Evolutionary conservation across 2,888 invertebrate species (phyloP).

Genomic region (Dicyrtoma fusca): DNA sequence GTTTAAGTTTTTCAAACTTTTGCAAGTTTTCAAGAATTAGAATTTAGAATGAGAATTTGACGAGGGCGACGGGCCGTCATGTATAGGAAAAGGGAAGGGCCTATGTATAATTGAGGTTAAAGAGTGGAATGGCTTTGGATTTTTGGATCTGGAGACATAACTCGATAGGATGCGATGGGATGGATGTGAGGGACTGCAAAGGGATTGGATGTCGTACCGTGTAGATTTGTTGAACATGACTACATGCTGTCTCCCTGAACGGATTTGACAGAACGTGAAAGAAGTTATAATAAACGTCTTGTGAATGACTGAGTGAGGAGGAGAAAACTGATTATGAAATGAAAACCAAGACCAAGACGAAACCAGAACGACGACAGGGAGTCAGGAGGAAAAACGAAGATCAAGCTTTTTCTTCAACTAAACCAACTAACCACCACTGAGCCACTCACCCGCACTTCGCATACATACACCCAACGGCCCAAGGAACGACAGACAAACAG

Average conservation of each 20-base stretch:
- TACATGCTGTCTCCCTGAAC: neutral
- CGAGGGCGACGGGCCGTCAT: no score
- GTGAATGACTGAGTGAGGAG: slow-evolving; percentile 2
- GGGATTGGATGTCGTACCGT: no score
- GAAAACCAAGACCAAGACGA: slow-evolving; percentile 11
- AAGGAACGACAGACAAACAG: no score
- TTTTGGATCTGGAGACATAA: no score
- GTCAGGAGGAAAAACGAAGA: slow-evolving; percentile 21
- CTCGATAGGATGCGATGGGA: no score
- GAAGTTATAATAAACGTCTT: slow-evolving; percentile 25
- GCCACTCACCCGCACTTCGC: no score
- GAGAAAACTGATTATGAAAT: neutral
- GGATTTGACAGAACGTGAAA: slow-evolving; percentile 6
- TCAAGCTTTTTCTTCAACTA: neutral
- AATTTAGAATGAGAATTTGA: neutral
- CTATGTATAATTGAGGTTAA: slow-evolving; percentile 3
- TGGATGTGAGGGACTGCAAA: no score
- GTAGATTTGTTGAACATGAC: neutral
- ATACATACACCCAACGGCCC: no score
- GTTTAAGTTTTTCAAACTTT: neutral
- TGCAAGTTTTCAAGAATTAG: neutral
- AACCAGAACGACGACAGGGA: slow-evolving; percentile 7
- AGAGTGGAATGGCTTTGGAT: neutral
- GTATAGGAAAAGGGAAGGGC: no score
- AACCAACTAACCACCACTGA: no score